Conservation (phyloP, 1,140 invertebrate species). For the Schlechtendalia chinensis region DNA sequence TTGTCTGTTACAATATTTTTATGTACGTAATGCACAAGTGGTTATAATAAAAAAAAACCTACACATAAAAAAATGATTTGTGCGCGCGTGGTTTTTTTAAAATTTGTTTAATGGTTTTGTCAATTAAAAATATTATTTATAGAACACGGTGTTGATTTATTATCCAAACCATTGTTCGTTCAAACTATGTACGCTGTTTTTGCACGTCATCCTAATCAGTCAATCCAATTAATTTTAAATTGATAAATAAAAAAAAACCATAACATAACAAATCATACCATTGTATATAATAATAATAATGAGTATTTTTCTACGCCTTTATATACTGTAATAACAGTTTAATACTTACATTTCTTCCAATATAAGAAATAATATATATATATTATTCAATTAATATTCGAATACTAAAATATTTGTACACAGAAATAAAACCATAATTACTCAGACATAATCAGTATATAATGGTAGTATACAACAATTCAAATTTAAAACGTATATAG, state of each 20-base stretch:
- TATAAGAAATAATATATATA: too few relatives aligned
- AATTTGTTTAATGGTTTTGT: background rate
- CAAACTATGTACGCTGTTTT: background rate
- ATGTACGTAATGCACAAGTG: background rate
- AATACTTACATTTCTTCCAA: too few relatives aligned
- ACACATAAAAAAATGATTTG: background rate
- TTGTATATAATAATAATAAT: background rate
- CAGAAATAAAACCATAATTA: too few relatives aligned
- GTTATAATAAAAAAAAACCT: background rate
- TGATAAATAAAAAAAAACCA: background rate
- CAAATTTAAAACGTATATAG: too few relatives aligned
- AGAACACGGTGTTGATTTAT: background rate
- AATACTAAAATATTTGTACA: too few relatives aligned
- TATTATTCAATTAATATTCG: too few relatives aligned
- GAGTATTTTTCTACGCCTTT: background rate
- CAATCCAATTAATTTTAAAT: constrained; percentile 30
- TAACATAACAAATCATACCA: background rate
- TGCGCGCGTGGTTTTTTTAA: background rate
- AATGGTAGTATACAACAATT: too few relatives aligned
- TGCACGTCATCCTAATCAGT: background rate
- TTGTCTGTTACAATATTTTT: background rate
- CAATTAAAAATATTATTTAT: constrained; percentile 10
- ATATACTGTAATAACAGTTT: too few relatives aligned
- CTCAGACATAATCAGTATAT: too few relatives aligned
- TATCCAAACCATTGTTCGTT: background rate